Evolutionary conservation across 1,140 invertebrate genomes (phyloP), one percentile per base, ranked within the genome.

Genomic region (Bombus pascuorum): DNA sequence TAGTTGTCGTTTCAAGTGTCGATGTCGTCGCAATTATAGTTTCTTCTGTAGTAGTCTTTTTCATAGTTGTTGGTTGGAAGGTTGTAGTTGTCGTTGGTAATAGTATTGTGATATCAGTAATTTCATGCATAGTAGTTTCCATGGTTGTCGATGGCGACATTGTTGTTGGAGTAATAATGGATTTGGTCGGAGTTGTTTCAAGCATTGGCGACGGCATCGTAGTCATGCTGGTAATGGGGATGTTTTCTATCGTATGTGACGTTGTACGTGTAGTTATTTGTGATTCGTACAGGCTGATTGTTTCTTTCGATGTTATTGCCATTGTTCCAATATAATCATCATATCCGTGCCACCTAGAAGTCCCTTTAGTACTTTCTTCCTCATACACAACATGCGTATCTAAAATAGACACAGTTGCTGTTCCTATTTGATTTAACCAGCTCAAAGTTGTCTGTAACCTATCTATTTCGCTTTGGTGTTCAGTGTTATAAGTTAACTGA

Each of bases 401-500:
- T 53, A 53, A 22, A 53, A 6, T 53, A 53, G 47, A 53, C 1
- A 8, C 47, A 47, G 47, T 34, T 6, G 37, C 42, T 0, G 28
- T 42, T n/a, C 0, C 13, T 5, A 28, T 8, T 37, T 39, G 5
- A 4, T 65, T 57, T 18, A 53, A n/a, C 83, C 83, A 79, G 32
- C 32, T 73, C 32, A 72, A 13, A 1, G 83, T 85, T 39, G 83
- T 80, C 9, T 39, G 39, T 5, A 73, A 25, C 2, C 32, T 32
- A 13, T 85, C 83, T 34, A 79, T 79, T 71, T 84, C 76, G 9
- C 5, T 34, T 37, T 71, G 53, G 13, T 84, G 10, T 12, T 65
- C 76, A 3, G 83, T 80, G 12, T 85, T 80, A 8, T 72, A 85
- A 4, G 83, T 85, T 37, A 85, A 72, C 12, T 85, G 83, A 3